Base-by-base conservation (phyloP, 2,888 invertebrate species). In the Leptarthrus brevirostris region DNA sequence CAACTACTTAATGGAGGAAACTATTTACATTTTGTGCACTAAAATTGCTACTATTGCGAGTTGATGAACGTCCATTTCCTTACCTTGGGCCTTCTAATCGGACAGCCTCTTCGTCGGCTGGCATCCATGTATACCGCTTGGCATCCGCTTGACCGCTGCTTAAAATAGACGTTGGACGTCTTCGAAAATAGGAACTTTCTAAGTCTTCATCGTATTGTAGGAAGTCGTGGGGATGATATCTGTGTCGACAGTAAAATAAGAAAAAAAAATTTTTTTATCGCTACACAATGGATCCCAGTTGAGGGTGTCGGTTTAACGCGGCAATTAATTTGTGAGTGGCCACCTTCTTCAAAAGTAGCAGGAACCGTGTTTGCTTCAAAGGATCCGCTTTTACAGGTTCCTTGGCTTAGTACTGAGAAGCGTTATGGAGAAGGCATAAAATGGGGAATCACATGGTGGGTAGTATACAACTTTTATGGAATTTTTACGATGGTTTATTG, bases 101-200 rank as follows among this genome's bases (percentile, higher is more conserved):
- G 80, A 89, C 88, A 80, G 90, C 89, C 77, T 89, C 89, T 83
- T 92, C 92, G 86, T 92, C 92, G 80, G 92, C 91, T 75, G 91
- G 90, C 87, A 91, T 89, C 93, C 92, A 92, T 78, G 91, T 90
- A 86, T 92, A 92, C 80, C 91, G 88, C 84, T 90, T 90, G 79
- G 91, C 90, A 87, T 92, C 92, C 80, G 77, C 58, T 80, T 74
- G 75, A 24, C 81, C 88, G 78, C 89, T 89, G 80, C 89, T 90
- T 85, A 91, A 90, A 81, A 92, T 90, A 75, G 92, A 91, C 78
- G 91, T 91, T 75, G 92, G 92, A 82, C 93, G 89, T 77, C 93
- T 88, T 73, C 93, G 89, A 86, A 93, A 93, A 87, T 94, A 93
- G 80, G 93, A 92, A 85, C 90, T 91, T 81, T 92, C 92, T 85